phyloP scores from a whole-genome alignment of 2,888 invertebrate genomes.

The Drosophila prolongata region DNA sequence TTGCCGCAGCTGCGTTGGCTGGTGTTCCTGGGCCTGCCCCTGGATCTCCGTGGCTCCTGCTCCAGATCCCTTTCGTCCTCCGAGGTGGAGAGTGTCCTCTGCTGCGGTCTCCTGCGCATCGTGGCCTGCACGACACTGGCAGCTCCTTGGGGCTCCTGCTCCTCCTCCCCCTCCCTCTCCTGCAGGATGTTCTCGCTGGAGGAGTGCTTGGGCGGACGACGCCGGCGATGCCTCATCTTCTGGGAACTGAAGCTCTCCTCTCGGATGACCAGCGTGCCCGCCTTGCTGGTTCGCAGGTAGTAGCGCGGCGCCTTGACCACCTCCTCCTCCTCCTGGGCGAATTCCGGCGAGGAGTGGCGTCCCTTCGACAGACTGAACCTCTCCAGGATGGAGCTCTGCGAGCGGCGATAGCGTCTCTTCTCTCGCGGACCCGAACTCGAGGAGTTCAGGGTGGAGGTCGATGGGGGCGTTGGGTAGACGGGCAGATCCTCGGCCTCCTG shows the following conservation, averaged over 20 bases:
- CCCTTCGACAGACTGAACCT: slow-evolving; percentile 82
- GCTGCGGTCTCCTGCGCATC: slow-evolving; percentile 29
- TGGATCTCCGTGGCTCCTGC: slow-evolving; percentile 18
- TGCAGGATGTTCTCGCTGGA: slow-evolving; percentile 70
- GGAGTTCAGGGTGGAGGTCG: slow-evolving; percentile 73
- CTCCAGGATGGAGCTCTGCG: slow-evolving; percentile 83
- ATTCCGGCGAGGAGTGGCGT: slow-evolving; percentile 82
- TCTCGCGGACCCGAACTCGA: slow-evolving; percentile 78
- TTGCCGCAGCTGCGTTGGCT: slow-evolving; percentile 49
- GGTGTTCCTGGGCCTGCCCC: slow-evolving; percentile 44
- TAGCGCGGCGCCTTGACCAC: slow-evolving; percentile 82
- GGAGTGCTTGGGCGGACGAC: slow-evolving; percentile 57
- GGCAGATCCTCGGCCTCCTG: slow-evolving; percentile 48
- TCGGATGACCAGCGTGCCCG: slow-evolving; percentile 86
- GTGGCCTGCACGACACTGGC: slow-evolving; percentile 46
- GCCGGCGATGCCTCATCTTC: slow-evolving; percentile 79
- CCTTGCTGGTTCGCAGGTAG: slow-evolving; percentile 85
- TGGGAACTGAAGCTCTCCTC: slow-evolving; percentile 84
- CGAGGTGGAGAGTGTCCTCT: slow-evolving; percentile 38
- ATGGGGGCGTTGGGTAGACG: slow-evolving; percentile 65
- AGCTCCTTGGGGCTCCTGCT: background rate
- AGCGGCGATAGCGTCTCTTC: slow-evolving; percentile 81
- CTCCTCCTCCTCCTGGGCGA: slow-evolving; percentile 62
- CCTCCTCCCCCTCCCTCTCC: slow-evolving; percentile 29
- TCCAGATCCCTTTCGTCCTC: slow-evolving; percentile 51